Evolutionary conservation across 1,140 invertebrate genomes (phyloP), one percentile per base, ranked within the genome.

Genomic region (Euura saliciscinereae): DNA sequence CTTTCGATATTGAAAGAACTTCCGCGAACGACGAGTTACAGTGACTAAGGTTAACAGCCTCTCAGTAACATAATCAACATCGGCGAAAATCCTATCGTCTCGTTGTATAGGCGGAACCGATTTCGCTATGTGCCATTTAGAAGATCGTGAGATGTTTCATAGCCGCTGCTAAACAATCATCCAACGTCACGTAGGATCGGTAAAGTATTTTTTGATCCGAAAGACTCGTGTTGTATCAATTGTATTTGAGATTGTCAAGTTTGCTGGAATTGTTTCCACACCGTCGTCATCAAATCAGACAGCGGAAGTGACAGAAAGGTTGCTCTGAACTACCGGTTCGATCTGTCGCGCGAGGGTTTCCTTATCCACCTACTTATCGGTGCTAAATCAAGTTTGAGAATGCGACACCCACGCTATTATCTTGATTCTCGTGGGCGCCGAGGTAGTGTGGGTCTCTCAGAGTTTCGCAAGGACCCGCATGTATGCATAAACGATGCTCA

Each of bases 1-100:
- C 51, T 59, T 59, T 59, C 51, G 51, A 59, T 59, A 59, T 59
- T 59, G 51, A 59, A 59, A 59, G 51, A 59, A 59, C 28, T 28
- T 59, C 13, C 51, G 8, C 51, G 51, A n/a, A 4, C 51, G 51
- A 8, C 13, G 51, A 59, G 51, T 11, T 3, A 59, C 13, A 59
- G 1, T 28, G 28, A 28, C 28, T 28, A 59, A 59, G 51, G 51
- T 59, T 59, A 59, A 59, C 13, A 59, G 51, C 51, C 51, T 59
- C 13, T 59, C 51, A n/a, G 51, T n/a, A 59, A n/a, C 8, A 28
- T n/a, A 59, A 59, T 59, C 51, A 59, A 59, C 51, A n/a, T 59
- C 51, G 51, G 51, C 51, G 51, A 59, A 59, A 59, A 28, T 28
- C 28, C 28, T 28, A 28, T 59, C 51, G 13, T 59, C 51, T 59